Percentiles rank a stretch among this genome's conserved stretches.
Evolutionary conservation across 2,888 invertebrate genomes (phyloP).

Genomic region (Ecdyonurus torrentis): DNA sequence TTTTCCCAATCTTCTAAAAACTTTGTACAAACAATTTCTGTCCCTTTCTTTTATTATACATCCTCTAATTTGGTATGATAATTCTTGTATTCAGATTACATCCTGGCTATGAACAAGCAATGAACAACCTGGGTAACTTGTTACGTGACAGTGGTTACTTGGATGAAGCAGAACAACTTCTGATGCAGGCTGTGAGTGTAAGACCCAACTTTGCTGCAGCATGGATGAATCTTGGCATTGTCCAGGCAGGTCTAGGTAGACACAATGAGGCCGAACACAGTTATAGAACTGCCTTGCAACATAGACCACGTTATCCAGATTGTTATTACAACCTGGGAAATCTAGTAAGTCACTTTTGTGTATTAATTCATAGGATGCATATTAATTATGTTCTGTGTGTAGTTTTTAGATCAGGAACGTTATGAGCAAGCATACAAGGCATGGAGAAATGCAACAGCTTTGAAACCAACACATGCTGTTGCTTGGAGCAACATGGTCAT

Average conservation of each 20-base stretch:
- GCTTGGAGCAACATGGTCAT: constrained; percentile 90
- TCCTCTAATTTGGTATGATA: no score
- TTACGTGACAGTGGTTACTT: constrained; percentile 50
- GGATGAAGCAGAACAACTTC: constrained; percentile 52
- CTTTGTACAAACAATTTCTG: not conserved
- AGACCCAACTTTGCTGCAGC: constrained; percentile 83
- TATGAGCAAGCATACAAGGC: constrained; percentile 56
- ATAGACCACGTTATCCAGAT: constrained; percentile 71
- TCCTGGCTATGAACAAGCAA: constrained; percentile 75
- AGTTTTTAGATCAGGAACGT: constrained; percentile 64
- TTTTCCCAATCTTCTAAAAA: not conserved
- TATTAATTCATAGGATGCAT: not conserved
- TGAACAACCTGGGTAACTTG: constrained; percentile 86
- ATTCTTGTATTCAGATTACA: constrained; percentile 49
- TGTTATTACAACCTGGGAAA: constrained; percentile 92
- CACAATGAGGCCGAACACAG: constrained; percentile 55
- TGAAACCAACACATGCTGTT: constrained; percentile 59
- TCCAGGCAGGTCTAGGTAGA: constrained; percentile 55
- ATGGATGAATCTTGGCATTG: constrained; percentile 97
- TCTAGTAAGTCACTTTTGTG: constrained; percentile 39
- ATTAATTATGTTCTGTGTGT: constrained; percentile 4
- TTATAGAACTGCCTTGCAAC: constrained; percentile 60
- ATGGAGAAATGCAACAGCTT: constrained; percentile 66
- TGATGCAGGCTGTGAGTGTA: constrained; percentile 47
- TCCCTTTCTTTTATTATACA: not conserved